phyloP scores from a whole-genome alignment of 2,797 vertebrate species.

The Sphenopsis melanotis region DNA sequence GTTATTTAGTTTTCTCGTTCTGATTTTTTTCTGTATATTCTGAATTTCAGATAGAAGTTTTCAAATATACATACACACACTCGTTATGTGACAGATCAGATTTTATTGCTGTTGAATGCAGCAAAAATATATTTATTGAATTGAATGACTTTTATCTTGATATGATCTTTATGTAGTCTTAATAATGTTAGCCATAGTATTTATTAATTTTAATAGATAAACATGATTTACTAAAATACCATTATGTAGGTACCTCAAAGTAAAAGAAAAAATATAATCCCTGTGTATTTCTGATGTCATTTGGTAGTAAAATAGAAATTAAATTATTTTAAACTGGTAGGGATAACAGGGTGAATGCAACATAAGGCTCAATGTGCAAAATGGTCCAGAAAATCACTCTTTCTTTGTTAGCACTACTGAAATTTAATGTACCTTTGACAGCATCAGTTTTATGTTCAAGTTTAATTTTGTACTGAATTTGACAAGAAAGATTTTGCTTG shows the following conservation, averaged over 20 bases:
- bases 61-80: not conserved
- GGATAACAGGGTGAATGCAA: not conserved
- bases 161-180: not conserved
- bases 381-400: not conserved
- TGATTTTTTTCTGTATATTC: not conserved
- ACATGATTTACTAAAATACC: rapidly evolving
- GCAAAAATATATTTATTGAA: not conserved
- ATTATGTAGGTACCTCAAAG: not conserved
- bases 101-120: not conserved
- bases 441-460: not conserved
- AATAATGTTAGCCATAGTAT: not conserved
- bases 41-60: not conserved
- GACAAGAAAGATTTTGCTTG: conserved; percentile 8
- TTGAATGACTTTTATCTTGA: not conserved
- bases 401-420: not conserved
- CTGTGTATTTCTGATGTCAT: not conserved
- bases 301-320: not conserved
- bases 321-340: not conserved
- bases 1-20: not conserved
- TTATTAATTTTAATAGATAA: not conserved
- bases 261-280: not conserved
- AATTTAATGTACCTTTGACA: not conserved
- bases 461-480: not conserved
- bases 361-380: not conserved
- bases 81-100: not conserved